Base-by-base conservation (phyloP, 1,140 invertebrate species). In the Formica exsecta region DNA sequence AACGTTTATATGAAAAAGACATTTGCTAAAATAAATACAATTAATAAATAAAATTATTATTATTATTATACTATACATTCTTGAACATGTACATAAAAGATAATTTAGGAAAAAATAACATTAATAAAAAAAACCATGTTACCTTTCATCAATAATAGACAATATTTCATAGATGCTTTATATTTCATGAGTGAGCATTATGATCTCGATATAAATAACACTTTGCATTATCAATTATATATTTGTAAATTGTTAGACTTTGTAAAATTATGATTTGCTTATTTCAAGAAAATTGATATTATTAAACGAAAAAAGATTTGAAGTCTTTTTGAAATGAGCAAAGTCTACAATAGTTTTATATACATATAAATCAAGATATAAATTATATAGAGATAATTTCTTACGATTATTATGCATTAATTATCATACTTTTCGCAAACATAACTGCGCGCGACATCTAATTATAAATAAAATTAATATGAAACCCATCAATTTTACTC, bases 71-170 rank as follows among this genome's bases (percentile, higher is more conserved):
- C 3, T 51, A 19, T 29, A 29, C 22, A 64, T 64, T 51, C 48
- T 51, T 51, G 48, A 16, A 64, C 3, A 64, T 32, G 16, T 64
- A 32, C 5, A 64, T 32, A 64, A 6, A 36, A 32, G 4, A 65
- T 25, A 71, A 71, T 71, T 51, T 19, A 38, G 19, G 3, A 54
- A 71, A 70, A 32, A 68, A 7, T 25, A 68, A 66, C 41, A 22
- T 68, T 68, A 70, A 19, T 9, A 8, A 19, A 51, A 51, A 51
- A 19, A 57, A 7, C 6, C 36, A 11, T 7, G 11, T 73, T 73
- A 16, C 1, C 2, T 73, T 6, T 73, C 48, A 51, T 13, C 19
- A 71, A 54, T 54, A 54, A 36, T 71, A 1, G 1, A 54, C 13
- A 66, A 41, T 70, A 59, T 48, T 48, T 64, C 19, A 29, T 64